phyloP scores from a whole-genome alignment of 2,888 invertebrate species.

The Trachelus stipa region DNA sequence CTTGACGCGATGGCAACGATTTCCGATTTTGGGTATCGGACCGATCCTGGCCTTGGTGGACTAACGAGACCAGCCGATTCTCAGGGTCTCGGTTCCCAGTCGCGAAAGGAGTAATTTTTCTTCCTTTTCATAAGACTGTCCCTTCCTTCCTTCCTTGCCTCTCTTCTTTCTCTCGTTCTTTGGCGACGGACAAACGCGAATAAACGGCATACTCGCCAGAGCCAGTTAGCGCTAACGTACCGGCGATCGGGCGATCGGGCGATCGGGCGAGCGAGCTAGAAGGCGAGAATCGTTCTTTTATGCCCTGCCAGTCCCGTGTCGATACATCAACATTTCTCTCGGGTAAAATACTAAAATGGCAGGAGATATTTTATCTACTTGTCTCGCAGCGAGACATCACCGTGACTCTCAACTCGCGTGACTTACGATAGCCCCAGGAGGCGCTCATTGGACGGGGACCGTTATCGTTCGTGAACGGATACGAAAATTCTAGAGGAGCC shows the following conservation, averaged over 20 bases:
- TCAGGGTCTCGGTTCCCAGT: background rate
- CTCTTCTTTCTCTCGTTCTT: background rate
- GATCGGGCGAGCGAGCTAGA: background rate
- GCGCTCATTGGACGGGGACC: background rate
- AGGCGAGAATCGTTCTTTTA: background rate
- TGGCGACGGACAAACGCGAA: background rate
- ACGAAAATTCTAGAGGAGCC: background rate
- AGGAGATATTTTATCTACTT: constrained; percentile 33
- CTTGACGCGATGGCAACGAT: background rate
- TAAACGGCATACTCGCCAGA: background rate
- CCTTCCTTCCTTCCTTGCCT: background rate
- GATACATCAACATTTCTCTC: constrained; percentile 7
- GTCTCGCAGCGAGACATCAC: constrained; percentile 6
- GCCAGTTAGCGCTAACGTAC: background rate
- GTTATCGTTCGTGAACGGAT: background rate
- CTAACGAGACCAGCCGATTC: background rate
- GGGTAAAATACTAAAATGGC: constrained; percentile 18
- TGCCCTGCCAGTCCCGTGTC: background rate
- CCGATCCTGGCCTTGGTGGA: background rate
- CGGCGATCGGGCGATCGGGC: background rate
- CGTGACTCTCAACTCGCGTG: background rate
- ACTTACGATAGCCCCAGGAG: background rate
- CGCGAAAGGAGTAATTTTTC: background rate
- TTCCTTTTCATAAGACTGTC: background rate
- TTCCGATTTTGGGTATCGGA: background rate